These are phyloP conservation scores for Papilio machaon DNA, from an alignment of 1,140 invertebrate species.

Conservation along the genomic window DNA sequence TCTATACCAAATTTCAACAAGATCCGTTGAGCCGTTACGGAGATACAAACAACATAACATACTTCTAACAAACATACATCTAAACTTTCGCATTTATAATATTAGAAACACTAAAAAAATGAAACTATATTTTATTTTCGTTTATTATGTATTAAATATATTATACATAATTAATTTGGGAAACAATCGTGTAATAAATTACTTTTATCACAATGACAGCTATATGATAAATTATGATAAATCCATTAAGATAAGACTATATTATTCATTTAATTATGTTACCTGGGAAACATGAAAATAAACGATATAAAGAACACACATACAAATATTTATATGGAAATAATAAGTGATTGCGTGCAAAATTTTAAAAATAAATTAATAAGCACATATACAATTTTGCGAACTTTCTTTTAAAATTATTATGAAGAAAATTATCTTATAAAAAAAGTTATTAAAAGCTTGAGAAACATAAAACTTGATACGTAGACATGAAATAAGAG, in stretches of 20 bases:
- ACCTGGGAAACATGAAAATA: neutral
- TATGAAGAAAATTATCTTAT: neutral
- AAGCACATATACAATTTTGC: too few species aligned
- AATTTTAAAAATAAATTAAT: neutral
- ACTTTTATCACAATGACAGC: neutral
- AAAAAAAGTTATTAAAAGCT: neutral
- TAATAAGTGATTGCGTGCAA: neutral
- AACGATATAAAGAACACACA: neutral
- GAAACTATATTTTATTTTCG: too few species aligned
- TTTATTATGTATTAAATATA: too few species aligned
- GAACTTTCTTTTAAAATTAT: neutral
- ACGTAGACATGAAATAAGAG: neutral
- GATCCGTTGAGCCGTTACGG: too few species aligned
- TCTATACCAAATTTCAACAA: too few species aligned
- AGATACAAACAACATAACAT: too few species aligned
- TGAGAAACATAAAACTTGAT: conserved; percentile 2
- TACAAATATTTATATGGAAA: neutral
- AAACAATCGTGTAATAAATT: neutral
- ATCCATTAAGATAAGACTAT: neutral
- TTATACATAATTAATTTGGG: neutral
- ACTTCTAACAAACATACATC: neutral
- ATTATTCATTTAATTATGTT: neutral
- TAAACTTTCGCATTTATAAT: too few species aligned
- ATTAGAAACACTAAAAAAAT: too few species aligned
- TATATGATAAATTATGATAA: neutral